Conservation (phyloP, 2,113 vertebrate species). For the Sorex araneus region DNA sequence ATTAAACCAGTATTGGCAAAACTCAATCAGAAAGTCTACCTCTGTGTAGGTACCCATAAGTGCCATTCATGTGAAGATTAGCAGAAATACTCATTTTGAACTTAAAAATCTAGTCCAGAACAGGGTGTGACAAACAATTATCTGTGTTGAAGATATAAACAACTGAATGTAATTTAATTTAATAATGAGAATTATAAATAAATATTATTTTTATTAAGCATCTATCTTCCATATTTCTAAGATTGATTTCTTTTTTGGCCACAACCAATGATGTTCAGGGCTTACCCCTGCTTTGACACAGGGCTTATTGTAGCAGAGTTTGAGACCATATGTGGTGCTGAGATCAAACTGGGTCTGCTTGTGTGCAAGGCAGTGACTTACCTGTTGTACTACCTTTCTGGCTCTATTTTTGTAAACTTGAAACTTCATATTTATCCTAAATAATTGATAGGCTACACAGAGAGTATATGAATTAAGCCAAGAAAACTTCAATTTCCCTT, state of each 20-base stretch:
- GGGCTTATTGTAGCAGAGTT: too few relatives aligned
- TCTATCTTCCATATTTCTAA: too few relatives aligned
- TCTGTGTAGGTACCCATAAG: background rate
- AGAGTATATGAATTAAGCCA: background rate
- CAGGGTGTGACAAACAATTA: background rate
- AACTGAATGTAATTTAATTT: background rate
- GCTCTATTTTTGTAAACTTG: conserved; percentile 31
- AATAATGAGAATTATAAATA: background rate
- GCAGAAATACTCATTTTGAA: background rate
- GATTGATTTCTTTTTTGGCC: too few relatives aligned
- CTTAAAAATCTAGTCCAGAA: too few relatives aligned
- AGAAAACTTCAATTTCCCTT: background rate
- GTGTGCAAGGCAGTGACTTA: too few relatives aligned
- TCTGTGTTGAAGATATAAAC: background rate
- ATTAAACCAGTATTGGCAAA: background rate
- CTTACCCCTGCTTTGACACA: too few relatives aligned
- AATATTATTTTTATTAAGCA: background rate
- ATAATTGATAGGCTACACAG: background rate
- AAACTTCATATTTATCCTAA: background rate
- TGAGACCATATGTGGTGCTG: too few relatives aligned
- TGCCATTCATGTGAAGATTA: background rate
- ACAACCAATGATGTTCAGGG: too few relatives aligned
- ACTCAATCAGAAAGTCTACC: background rate
- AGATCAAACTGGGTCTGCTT: too few relatives aligned
- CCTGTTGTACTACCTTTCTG: too few relatives aligned